Evolutionary conservation across 2,113 vertebrate species (phyloP).

Genomic region (Chaetorhynchus papuensis): DNA sequence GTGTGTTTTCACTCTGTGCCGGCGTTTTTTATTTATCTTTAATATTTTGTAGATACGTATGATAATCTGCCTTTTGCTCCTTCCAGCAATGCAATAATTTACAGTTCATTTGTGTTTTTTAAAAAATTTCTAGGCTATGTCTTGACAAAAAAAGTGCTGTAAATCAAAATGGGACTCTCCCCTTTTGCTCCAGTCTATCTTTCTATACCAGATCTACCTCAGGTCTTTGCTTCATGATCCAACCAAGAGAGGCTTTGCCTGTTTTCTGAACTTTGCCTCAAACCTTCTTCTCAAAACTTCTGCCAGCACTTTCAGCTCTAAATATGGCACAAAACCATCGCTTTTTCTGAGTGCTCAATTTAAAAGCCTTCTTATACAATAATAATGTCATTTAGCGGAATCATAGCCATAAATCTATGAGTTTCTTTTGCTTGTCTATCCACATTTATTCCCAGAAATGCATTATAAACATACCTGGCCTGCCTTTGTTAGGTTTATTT

Average conservation of each 20-base stretch:
- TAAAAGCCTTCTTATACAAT: neutral
- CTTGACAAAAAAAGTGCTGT: neutral
- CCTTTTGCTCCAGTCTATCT: neutral
- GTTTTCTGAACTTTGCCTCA: neutral
- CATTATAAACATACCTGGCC: neutral
- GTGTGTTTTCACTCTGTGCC: neutral
- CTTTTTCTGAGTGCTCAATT: neutral
- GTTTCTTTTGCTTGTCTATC: neutral
- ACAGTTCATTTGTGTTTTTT: neutral
- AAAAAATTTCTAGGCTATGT: neutral
- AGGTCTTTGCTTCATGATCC: neutral
- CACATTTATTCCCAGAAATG: neutral
- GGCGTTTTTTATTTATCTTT: neutral
- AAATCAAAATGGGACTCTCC: neutral
- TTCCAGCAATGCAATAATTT: neutral
- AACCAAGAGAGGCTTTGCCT: neutral
- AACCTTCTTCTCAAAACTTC: neutral
- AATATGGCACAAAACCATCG: accelerated
- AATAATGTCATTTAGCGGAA: neutral
- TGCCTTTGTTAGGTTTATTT: neutral
- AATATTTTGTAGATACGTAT: neutral
- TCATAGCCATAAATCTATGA: neutral
- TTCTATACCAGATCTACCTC: neutral
- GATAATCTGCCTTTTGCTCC: neutral
- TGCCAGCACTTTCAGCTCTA: neutral